Evolutionary conservation across 2,113 vertebrate species (phyloP).

Genomic region (Malurus melanocephalus): DNA sequence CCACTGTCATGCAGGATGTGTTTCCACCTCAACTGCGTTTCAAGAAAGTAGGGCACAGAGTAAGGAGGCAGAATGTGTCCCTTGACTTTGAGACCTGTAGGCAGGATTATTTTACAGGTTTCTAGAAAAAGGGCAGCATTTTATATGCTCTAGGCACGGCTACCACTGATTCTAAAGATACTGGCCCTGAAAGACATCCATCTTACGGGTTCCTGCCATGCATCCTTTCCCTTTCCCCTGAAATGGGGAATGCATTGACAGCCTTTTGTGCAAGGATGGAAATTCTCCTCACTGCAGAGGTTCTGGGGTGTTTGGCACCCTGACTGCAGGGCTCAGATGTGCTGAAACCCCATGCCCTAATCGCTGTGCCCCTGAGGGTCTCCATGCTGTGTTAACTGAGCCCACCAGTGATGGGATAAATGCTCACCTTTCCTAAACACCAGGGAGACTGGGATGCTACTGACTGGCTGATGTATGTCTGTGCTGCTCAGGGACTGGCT

Average conservation of each 20-base stretch:
- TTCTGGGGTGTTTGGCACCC: not conserved
- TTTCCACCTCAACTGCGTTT: not conserved
- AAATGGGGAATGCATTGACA: not conserved
- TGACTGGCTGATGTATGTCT: not conserved
- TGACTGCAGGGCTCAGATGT: not conserved
- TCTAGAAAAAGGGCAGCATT: not conserved
- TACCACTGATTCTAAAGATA: not conserved
- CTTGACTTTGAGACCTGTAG: not conserved
- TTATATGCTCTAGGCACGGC: not conserved
- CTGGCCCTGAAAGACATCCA: not conserved
- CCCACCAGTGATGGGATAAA: not conserved
- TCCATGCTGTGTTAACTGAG: not conserved
- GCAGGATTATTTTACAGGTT: not conserved
- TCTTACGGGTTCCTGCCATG: accelerated
- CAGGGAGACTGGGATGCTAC: not conserved
- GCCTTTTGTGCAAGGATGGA: not conserved
- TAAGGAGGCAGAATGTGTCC: not conserved
- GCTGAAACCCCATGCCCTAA: not conserved
- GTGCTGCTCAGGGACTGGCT: not conserved
- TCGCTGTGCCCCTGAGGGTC: not conserved
- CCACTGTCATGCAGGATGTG: not conserved
- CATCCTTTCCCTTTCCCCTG: not conserved
- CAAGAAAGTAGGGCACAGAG: not conserved
- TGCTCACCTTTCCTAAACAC: accelerated
- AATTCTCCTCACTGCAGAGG: not conserved